Evolutionary conservation across 2,888 invertebrate genomes (phyloP).

Genomic region (Drosophila diplacantha): DNA sequence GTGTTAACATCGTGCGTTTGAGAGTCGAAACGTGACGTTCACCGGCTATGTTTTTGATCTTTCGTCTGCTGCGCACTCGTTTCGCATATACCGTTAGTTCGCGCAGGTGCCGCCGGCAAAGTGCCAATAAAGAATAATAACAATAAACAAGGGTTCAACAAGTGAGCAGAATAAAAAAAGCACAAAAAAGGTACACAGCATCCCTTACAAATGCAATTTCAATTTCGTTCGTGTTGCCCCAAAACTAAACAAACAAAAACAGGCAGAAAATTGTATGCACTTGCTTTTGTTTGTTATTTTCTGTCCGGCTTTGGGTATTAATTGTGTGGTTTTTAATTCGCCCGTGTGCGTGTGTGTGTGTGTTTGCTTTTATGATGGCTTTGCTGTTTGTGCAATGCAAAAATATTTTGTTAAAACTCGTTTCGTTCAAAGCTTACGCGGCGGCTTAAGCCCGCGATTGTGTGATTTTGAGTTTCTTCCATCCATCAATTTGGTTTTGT

Average conservation of each 20-base stretch:
- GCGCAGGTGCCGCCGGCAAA: conserved; percentile 22
- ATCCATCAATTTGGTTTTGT: conserved; percentile 35
- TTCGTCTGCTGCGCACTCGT: conserved; percentile 10
- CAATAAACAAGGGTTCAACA: conserved; percentile 26
- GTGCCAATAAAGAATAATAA: conserved; percentile 22
- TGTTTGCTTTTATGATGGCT: conserved; percentile 37
- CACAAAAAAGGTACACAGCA: conserved; percentile 12
- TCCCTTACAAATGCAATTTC: conserved; percentile 5
- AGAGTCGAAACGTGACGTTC: not conserved
- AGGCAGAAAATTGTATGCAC: conserved; percentile 12
- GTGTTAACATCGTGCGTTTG: conserved; percentile 1
- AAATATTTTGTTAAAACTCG: conserved; percentile 59
- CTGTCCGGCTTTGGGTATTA: conserved; percentile 19
- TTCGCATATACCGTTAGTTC: conserved; percentile 21
- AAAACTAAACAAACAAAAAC: conserved; percentile 8
- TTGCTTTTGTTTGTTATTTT: conserved; percentile 28
- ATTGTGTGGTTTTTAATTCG: conserved; percentile 15
- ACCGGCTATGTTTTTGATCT: conserved; percentile 11
- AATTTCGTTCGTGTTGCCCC: conserved; percentile 6
- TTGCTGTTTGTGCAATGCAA: conserved; percentile 50
- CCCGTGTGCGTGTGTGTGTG: not conserved
- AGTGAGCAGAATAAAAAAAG: not conserved
- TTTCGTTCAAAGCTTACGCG: conserved; percentile 38
- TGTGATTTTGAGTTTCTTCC: conserved; percentile 29
- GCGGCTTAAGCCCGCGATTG: conserved; percentile 15